Evolutionary conservation across 2,888 invertebrate genomes (phyloP).

Genomic region (Augiades crinisus): DNA sequence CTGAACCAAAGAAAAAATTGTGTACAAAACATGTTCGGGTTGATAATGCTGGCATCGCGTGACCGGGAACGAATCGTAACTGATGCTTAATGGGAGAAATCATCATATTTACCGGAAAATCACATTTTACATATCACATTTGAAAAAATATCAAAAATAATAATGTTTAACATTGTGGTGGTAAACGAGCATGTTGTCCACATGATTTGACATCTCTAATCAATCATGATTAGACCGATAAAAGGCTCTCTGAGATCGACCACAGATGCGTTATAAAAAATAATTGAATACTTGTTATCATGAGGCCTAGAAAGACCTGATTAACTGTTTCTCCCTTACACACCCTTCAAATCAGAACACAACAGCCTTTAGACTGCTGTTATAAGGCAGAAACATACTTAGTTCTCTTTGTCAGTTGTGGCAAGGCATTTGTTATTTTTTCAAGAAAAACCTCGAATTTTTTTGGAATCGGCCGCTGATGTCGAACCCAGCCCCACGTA

Average conservation of each 20-base stretch:
- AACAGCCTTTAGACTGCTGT: background rate
- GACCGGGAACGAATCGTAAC: slow-evolving; percentile 70
- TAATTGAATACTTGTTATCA: too few species aligned
- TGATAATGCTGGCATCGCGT: slow-evolving; percentile 76
- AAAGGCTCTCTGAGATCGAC: too few species aligned
- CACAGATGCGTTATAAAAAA: too few species aligned
- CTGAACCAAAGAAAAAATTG: slow-evolving; percentile 19
- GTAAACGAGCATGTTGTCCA: too few species aligned
- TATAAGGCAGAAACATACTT: too few species aligned
- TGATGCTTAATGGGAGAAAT: slow-evolving; percentile 74
- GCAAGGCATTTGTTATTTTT: too few species aligned
- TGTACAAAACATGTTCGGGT: slow-evolving; percentile 48
- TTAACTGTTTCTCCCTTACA: background rate
- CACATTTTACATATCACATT: slow-evolving; percentile 66
- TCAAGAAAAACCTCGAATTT: too few species aligned
- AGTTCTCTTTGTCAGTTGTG: too few species aligned
- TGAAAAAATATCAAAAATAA: slow-evolving; percentile 54
- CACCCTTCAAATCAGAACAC: slow-evolving; percentile 10
- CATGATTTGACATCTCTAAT: too few species aligned
- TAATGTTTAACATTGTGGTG: slow-evolving; percentile 48
- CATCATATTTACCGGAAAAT: slow-evolving; percentile 70
- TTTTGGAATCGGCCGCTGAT: too few species aligned
- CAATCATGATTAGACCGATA: too few species aligned
- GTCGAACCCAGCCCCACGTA: too few species aligned
- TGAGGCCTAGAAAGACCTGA: background rate